A percentile compares a stretch with the other conserved stretches of the same genome.
These are phyloP conservation scores for Pteropus rufus DNA, from an alignment of 2,797 vertebrate species.

Conservation along the genomic window DNA sequence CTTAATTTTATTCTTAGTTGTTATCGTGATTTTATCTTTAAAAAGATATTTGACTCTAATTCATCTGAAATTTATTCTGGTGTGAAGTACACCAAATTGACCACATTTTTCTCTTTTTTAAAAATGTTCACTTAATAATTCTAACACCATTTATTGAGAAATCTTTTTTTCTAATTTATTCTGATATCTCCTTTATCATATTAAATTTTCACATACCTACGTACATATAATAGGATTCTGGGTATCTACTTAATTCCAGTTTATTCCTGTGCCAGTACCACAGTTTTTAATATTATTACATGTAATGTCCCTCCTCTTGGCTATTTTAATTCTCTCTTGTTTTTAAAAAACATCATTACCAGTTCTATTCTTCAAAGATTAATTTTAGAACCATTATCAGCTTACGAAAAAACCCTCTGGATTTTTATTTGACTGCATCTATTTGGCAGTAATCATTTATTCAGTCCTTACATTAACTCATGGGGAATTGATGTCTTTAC, in stretches of 20 bases:
- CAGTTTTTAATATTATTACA: background rate
- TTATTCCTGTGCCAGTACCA: background rate
- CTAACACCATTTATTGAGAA: background rate
- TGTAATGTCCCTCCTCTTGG: background rate
- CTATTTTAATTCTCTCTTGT: background rate
- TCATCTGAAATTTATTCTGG: background rate
- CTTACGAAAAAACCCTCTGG: background rate
- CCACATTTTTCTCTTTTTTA: background rate
- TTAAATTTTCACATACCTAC: background rate
- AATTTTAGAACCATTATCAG: conserved; percentile 21
- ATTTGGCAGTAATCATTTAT: background rate
- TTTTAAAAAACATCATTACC: background rate
- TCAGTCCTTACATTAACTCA: background rate
- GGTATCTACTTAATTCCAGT: background rate
- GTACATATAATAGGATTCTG: background rate
- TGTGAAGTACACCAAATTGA: background rate
- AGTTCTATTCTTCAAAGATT: conserved; percentile 18
- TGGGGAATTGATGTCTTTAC: background rate
- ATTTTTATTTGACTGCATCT: background rate
- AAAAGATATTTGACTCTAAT: background rate
- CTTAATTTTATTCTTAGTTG: background rate
- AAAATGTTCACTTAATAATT: background rate
- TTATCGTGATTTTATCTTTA: background rate
- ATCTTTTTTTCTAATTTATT: background rate
- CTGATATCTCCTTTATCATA: background rate